Conservation (phyloP, 2,113 vertebrate genomes). For the Fregata magnificens region DNA sequence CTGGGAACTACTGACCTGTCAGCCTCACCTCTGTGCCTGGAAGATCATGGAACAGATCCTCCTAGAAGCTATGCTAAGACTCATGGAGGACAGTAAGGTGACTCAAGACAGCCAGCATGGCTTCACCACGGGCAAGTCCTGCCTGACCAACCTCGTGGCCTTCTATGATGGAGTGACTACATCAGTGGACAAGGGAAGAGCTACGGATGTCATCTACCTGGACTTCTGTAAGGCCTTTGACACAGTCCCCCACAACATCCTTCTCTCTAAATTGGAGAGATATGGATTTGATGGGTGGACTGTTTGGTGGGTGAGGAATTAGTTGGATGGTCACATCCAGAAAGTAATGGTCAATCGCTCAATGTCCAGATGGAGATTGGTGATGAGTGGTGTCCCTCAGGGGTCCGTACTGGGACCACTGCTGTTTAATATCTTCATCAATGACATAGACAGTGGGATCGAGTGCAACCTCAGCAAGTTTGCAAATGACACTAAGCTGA, state of each 20-base stretch:
- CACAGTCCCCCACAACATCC: not conserved
- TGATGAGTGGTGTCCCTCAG: not conserved
- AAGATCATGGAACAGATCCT: not conserved
- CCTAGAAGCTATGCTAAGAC: not conserved
- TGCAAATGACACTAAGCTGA: not conserved
- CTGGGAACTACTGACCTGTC: not conserved
- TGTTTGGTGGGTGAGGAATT: not conserved
- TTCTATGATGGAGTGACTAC: not conserved
- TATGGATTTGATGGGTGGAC: not conserved
- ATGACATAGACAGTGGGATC: fast-evolving
- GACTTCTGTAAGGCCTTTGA: not conserved
- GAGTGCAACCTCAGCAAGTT: not conserved
- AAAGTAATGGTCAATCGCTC: not conserved
- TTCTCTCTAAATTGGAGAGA: not conserved
- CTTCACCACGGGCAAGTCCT: too few species aligned
- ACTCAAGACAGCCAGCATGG: not conserved
- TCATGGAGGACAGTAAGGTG: not conserved
- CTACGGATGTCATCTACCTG: not conserved
- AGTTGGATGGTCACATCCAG: not conserved
- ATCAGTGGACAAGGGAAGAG: not conserved
- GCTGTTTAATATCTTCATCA: not conserved
- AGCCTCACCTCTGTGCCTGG: not conserved
- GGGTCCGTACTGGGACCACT: not conserved
- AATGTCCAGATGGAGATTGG: not conserved
- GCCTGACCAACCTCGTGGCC: not conserved